phyloP scores from a whole-genome alignment of 2,113 vertebrate species.

The Tupaia chinensis region DNA sequence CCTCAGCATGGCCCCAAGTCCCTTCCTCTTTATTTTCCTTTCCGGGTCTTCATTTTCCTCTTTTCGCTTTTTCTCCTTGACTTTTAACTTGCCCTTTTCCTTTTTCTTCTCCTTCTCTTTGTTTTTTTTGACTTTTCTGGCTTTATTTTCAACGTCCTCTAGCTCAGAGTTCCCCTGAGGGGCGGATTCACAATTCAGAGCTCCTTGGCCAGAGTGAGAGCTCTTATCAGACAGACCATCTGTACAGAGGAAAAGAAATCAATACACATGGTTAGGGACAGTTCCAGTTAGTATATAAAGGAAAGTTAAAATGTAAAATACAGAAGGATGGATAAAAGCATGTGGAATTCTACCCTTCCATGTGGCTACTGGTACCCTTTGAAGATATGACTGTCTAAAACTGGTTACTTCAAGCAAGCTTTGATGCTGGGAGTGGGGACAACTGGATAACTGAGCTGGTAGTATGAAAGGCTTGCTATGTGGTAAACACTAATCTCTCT shows the following conservation, averaged over 20 bases:
- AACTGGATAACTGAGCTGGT: constrained; percentile 61
- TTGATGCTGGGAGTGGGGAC: constrained; percentile 24
- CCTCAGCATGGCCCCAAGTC: constrained; percentile 95
- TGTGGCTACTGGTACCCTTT: constrained; percentile 40
- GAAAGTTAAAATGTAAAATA: constrained; percentile 68
- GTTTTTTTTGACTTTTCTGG: constrained; percentile 90
- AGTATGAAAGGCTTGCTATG: constrained; percentile 46
- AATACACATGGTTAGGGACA: constrained; percentile 59
- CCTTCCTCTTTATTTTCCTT: constrained; percentile 95
- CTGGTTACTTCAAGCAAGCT: constrained; percentile 58
- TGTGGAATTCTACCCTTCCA: constrained; percentile 48
- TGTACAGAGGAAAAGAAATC: constrained; percentile 82
- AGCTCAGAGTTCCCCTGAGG: constrained; percentile 86
- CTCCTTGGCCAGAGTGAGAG: constrained; percentile 92
- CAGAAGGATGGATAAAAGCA: constrained; percentile 49
- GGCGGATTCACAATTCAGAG: constrained; percentile 90
- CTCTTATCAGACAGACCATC: constrained; percentile 95
- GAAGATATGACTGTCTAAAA: constrained; percentile 67
- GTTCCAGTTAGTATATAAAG: neutral
- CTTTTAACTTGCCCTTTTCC: constrained; percentile 91
- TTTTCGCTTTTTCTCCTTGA: constrained; percentile 93
- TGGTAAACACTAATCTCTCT: constrained; percentile 7
- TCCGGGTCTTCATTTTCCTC: constrained; percentile 93
- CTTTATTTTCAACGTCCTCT: constrained; percentile 87
- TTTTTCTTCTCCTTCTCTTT: constrained; percentile 95